A percentile compares a stretch with the other conserved stretches of the same genome.
phyloP scores from a whole-genome alignment of 2,113 vertebrate species.

The Ceyx melanurus region DNA sequence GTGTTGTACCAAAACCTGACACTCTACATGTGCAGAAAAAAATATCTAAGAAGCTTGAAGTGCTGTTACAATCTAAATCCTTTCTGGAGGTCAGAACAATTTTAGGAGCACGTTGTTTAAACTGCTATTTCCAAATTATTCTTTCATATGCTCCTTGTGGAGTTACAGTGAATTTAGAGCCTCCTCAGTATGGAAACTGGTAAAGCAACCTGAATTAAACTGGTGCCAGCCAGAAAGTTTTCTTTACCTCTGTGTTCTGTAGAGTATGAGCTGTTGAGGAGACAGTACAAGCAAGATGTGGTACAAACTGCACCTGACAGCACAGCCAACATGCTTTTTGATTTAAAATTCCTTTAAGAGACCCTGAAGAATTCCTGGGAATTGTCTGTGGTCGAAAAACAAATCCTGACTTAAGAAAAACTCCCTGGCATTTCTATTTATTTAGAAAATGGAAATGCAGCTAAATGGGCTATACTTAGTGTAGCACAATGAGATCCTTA shows the following conservation, averaged over 20 bases:
- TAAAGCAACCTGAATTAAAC: not conserved
- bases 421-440: slow-evolving; percentile 33
- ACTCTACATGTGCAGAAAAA: not conserved
- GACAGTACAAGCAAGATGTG: not conserved
- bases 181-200: not conserved
- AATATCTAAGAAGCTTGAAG: not conserved
- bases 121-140: not conserved
- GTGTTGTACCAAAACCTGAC: not conserved
- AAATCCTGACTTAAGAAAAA: not conserved
- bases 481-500: slow-evolving; percentile 37
- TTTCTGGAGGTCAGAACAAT: not conserved
- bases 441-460: slow-evolving; percentile 36
- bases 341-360: not conserved
- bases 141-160: not conserved
- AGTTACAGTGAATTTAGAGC: not conserved
- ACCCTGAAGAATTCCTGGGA: not conserved
- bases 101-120: not conserved
- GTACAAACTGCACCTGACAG: not conserved
- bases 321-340: not conserved
- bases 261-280: not conserved
- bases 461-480: slow-evolving; percentile 18
- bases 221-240: not conserved
- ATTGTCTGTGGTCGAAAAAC: not conserved
- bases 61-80: not conserved
- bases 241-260: not conserved